Evolutionary conservation across 2,113 vertebrate species (phyloP).

Genomic region (Saimiri boliviensis): DNA sequence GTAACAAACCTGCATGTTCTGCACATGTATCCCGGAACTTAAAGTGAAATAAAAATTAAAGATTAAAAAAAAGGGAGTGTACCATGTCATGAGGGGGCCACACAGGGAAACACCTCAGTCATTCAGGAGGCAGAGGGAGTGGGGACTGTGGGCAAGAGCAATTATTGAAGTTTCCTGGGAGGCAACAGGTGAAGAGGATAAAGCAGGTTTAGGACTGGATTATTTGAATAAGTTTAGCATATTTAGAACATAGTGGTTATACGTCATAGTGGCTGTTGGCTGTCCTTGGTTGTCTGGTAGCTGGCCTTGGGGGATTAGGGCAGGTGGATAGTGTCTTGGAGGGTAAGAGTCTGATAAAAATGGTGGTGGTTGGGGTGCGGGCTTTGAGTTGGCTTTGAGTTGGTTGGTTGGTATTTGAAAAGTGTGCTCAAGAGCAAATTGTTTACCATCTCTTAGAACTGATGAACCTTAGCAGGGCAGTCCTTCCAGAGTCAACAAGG

Average conservation of each 20-base stretch:
- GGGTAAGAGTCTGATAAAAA: neutral
- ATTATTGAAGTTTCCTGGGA: neutral
- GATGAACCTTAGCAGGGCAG: neutral
- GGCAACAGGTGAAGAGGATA: neutral
- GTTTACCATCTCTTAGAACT: neutral
- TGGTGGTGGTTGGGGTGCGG: neutral
- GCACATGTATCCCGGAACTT: too few species aligned
- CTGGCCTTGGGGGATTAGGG: neutral
- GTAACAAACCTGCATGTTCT: too few species aligned
- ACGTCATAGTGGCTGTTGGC: neutral
- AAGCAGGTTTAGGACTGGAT: too few species aligned
- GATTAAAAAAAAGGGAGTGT: neutral
- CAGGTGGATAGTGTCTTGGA: neutral
- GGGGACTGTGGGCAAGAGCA: fast-evolving
- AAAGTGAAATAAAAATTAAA: too few species aligned
- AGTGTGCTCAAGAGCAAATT: neutral
- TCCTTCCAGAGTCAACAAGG: neutral
- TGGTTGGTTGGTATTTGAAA: neutral
- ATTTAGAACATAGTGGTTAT: neutral
- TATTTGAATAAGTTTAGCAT: neutral
- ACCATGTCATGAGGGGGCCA: fast-evolving
- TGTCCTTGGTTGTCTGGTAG: neutral
- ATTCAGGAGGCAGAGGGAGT: fast-evolving
- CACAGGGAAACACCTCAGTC: fast-evolving
- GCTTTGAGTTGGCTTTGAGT: neutral